These are phyloP conservation scores for Hemiscyllium ocellatum DNA, from an alignment of 2,113 vertebrate genomes.

Conservation along the genomic window DNA sequence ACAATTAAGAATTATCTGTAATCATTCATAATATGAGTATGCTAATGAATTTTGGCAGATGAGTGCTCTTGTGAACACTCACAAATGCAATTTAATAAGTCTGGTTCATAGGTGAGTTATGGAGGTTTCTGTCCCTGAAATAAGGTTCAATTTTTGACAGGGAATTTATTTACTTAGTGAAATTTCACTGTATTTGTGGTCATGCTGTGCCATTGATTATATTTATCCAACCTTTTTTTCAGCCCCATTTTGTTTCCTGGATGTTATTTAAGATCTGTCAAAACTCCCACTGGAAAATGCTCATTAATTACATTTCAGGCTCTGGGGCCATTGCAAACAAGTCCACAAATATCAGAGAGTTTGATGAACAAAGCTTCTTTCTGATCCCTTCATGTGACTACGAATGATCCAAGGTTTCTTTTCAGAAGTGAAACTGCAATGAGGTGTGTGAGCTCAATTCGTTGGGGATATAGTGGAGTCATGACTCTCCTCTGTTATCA, in stretches of 20 bases:
- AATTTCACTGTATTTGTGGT: background rate
- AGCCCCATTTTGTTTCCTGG: too few relatives aligned
- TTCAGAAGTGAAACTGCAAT: background rate
- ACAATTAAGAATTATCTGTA: background rate
- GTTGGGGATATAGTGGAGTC: background rate
- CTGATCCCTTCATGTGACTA: background rate
- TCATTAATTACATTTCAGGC: background rate
- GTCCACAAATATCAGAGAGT: too few relatives aligned
- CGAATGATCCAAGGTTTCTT: background rate
- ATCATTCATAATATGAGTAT: background rate
- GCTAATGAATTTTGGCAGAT: constrained; percentile 5
- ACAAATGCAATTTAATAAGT: background rate
- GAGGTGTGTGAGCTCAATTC: background rate
- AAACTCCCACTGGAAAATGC: background rate
- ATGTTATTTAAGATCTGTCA: background rate
- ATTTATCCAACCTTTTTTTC: background rate
- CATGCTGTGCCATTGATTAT: background rate
- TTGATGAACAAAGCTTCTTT: background rate
- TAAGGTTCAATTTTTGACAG: background rate
- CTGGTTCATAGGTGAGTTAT: background rate
- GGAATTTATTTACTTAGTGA: background rate
- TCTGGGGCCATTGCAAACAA: background rate
- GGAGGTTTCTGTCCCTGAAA: background rate
- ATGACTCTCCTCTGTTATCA: too few relatives aligned
- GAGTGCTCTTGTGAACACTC: background rate